Evolutionary conservation across 1,140 invertebrate genomes (phyloP).

Genomic region (Elymnias hypermnestra): DNA sequence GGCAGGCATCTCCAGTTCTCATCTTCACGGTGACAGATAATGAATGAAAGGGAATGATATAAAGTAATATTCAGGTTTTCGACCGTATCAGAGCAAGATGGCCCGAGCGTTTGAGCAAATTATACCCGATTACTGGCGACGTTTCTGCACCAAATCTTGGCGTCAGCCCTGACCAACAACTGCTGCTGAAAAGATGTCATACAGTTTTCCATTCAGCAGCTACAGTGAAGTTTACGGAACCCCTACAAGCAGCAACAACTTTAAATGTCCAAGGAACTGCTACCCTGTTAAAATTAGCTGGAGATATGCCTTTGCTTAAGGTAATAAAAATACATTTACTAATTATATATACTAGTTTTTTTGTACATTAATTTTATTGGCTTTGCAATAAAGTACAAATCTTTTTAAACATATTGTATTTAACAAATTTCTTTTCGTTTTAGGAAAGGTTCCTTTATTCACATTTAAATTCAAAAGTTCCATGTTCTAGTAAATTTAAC

Average conservation of each 20-base stretch:
- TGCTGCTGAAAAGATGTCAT: slow-evolving; percentile 58
- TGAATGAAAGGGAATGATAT: neutral
- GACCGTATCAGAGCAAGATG: slow-evolving; percentile 79
- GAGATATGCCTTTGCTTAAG: slow-evolving; percentile 83
- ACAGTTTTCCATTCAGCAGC: slow-evolving; percentile 82
- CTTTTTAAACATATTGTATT: too few relatives aligned
- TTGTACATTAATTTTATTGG: too few relatives aligned
- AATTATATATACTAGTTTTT: too few relatives aligned
- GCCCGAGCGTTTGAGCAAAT: slow-evolving; percentile 82
- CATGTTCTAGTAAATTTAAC: too few relatives aligned
- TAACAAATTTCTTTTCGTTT: too few relatives aligned
- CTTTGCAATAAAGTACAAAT: too few relatives aligned
- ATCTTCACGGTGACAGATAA: too few relatives aligned
- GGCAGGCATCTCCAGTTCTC: too few relatives aligned
- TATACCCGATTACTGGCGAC: slow-evolving; percentile 90
- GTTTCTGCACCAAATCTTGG: slow-evolving; percentile 88
- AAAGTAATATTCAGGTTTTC: slow-evolving; percentile 78
- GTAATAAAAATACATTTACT: slow-evolving; percentile 60
- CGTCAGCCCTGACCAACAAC: slow-evolving; percentile 78
- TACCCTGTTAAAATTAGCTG: slow-evolving; percentile 77
- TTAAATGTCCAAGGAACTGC: slow-evolving; percentile 81
- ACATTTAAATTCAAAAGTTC: too few relatives aligned
- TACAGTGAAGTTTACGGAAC: slow-evolving; percentile 87
- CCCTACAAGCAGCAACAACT: slow-evolving; percentile 79
- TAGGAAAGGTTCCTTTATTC: too few relatives aligned